Conservation (phyloP, 1,140 invertebrate species). For the Caligus rogercresseyi region DNA sequence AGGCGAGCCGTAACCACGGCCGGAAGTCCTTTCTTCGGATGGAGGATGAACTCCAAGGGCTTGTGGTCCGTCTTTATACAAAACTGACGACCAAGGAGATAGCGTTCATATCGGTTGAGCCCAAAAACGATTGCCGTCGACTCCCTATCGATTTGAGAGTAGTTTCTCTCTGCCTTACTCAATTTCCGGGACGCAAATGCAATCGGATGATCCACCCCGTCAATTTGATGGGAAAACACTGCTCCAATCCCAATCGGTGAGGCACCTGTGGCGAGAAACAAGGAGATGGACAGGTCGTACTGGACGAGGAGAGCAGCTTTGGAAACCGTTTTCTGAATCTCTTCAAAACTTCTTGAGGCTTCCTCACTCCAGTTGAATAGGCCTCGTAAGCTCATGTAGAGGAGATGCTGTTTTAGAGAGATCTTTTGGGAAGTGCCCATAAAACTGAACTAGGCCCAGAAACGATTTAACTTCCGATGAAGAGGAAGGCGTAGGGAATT, state of each 20-base stretch:
- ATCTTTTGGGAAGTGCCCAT: neutral
- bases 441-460: neutral
- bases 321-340: neutral
- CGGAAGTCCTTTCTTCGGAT: neutral
- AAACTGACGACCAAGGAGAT: conserved; percentile 33
- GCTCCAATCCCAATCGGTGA: conserved; percentile 28
- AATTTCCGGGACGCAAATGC: conserved; percentile 32
- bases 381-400: neutral
- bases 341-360: neutral
- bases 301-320: neutral
- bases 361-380: neutral
- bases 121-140: conserved; percentile 35
- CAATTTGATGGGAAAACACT: conserved; percentile 28
- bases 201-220: conserved; percentile 29
- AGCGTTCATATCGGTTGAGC: conserved; percentile 36
- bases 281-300: neutral
- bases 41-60: conserved; percentile 27
- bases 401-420: neutral
- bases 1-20: neutral
- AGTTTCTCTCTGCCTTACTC: conserved; percentile 31
- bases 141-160: conserved; percentile 37
- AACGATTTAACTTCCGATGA: neutral
- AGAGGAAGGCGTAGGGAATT: neutral
- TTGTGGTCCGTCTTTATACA: conserved; percentile 33
- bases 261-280: conserved; percentile 22